phyloP scores from a whole-genome alignment of 2,797 vertebrate genomes.

The Danio kyathit region DNA sequence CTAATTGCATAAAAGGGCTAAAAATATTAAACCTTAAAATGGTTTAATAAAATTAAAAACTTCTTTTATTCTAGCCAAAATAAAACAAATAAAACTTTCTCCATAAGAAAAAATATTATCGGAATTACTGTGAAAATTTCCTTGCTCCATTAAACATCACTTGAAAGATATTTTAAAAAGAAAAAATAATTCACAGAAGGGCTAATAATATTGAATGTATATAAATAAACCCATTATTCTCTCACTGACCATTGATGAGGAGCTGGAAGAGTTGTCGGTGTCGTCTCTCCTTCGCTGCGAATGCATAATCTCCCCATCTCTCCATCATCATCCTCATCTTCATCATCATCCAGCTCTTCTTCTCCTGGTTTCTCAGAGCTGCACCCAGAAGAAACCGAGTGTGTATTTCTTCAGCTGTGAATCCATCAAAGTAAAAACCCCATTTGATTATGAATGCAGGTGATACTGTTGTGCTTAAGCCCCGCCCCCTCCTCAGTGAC shows the following conservation, averaged over 20 bases:
- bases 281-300: conserved; percentile 82
- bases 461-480: neutral
- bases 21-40: too few species aligned
- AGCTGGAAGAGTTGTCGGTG: conserved; percentile 81
- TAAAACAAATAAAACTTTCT: too few species aligned
- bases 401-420: conserved; percentile 87
- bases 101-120: too few species aligned
- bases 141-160: too few species aligned
- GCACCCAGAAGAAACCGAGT: conserved; percentile 78
- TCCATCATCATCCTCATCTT: conserved; percentile 53
- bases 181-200: too few species aligned
- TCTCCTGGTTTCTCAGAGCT: conserved; percentile 82
- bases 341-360: conserved; percentile 78
- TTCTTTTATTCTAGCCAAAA: too few species aligned
- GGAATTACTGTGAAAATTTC: too few species aligned
- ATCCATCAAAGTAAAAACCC: conserved; percentile 64
- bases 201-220: too few species aligned
- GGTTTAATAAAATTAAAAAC: too few species aligned
- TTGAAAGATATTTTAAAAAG: too few species aligned
- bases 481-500: conserved; percentile 23
- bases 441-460: neutral
- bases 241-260: conserved; percentile 72
- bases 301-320: conserved; percentile 70
- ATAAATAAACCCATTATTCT: neutral
- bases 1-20: too few species aligned